phyloP scores from a whole-genome alignment of 2,113 vertebrate species.

The Sinocyclocheilus rhinocerous region DNA sequence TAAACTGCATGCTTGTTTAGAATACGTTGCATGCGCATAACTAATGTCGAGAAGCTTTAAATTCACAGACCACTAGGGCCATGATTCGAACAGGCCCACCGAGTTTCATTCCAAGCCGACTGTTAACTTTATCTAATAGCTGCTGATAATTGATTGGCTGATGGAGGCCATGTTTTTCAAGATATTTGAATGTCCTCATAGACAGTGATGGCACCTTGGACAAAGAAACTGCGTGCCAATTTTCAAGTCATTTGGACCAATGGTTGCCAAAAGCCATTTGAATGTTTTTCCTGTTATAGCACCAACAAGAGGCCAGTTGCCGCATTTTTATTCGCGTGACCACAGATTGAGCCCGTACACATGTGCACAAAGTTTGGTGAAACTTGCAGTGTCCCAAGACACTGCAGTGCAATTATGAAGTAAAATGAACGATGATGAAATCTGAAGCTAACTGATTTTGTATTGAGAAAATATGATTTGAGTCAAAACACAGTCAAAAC shows the following conservation, averaged over 20 bases:
- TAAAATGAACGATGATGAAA: not conserved
- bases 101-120: too few species aligned
- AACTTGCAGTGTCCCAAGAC: not conserved
- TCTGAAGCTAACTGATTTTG: not conserved
- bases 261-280: not conserved
- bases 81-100: too few species aligned
- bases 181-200: not conserved
- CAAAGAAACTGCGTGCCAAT: not conserved
- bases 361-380: too few species aligned
- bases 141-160: too few species aligned
- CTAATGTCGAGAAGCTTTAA: too few species aligned
- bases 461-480: constrained; percentile 4
- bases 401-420: not conserved
- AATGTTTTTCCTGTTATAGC: not conserved
- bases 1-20: too few species aligned
- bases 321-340: not conserved
- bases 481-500: constrained; percentile 20
- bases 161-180: not conserved
- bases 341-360: too few species aligned
- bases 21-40: too few species aligned
- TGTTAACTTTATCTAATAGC: too few species aligned
- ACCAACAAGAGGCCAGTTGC: not conserved
- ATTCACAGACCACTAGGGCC: too few species aligned
- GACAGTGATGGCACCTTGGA: not conserved
- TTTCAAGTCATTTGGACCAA: not conserved